A percentile compares a stretch with the other conserved stretches of the same genome.
These are phyloP conservation scores for Phyllotreta striolata DNA, from an alignment of 2,888 invertebrate species.

Conservation along the genomic window DNA sequence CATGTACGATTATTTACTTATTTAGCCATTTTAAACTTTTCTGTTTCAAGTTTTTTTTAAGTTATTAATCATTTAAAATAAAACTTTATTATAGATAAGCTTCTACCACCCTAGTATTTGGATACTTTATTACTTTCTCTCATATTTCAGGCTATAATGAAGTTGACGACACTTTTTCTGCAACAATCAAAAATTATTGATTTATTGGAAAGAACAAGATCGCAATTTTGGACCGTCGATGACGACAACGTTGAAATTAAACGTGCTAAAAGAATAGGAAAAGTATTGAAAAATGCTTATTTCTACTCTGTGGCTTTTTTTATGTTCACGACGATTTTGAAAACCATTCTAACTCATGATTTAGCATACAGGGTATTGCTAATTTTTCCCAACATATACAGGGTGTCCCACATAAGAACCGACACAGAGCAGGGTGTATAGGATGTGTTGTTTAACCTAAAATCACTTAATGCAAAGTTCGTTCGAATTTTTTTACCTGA, in stretches of 20 bases:
- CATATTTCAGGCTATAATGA: not conserved
- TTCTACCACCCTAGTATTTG: no score
- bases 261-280: slow-evolving; percentile 1
- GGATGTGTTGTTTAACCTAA: no score
- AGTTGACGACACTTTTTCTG: slow-evolving; percentile 1
- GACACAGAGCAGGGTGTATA: no score
- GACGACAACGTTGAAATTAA: not conserved
- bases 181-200: slow-evolving; percentile 4
- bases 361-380: slow-evolving; percentile 3
- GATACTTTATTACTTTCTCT: no score
- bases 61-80: no score
- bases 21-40: no score
- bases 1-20: not conserved
- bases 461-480: no score
- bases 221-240: slow-evolving; percentile 4
- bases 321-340: slow-evolving; percentile 4
- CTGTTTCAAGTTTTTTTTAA: no score
- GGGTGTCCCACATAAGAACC: no score
- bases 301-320: slow-evolving; percentile 2
- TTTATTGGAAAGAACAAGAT: slow-evolving; percentile 3
- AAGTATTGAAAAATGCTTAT: not conserved
- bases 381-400: no score
- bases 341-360: not conserved
- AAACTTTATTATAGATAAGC: no score
- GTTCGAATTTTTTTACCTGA: no score